Base-by-base conservation (phyloP, 1,140 invertebrate species). In the Leptopilina boulardi region DNA sequence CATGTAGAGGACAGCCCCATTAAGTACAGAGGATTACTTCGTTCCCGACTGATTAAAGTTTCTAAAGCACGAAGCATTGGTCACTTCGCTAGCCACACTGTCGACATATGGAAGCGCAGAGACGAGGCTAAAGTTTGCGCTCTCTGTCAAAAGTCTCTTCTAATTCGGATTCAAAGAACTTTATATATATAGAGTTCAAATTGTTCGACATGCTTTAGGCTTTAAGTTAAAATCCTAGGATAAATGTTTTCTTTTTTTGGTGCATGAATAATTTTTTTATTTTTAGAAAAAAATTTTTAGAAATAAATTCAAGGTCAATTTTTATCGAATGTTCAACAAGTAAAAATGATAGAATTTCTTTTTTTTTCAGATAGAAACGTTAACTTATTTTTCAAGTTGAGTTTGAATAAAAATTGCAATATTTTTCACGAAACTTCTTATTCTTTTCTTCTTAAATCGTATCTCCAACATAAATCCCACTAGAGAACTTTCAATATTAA, bases 1-100 rank as follows among this genome's bases (percentile, higher is more conserved):
- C 42, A 75, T 74, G 56, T 41, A 44, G 30, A 26, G 73, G 77
- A 56, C 30, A 59, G 76, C 30, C 70, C 51, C 77, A 80, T 83
- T 82, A 82, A 84, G 77, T 84, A 80, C 78, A 76, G 70, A 73
- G 80, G 83, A 86, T 86, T 85, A 86, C 81, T 85, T 86, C 76
- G 80, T 73, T 81, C 75, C 41, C 73, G 77, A 56, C 78, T 82
- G 78, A 86, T 85, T 81, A 80, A 82, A 86, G 76, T 85, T 85
- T 8, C 59, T 8, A 66, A 66, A 66, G 59, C 71, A 73, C 26
- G 71, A 80, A 80, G 75, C 71, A 71, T 54, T 15, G 42, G 70
- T 75, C 70, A 75, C 74, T 70, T 75, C 34, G 13, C 26, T 15
- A 6, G 3, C 2, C 23, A n/a, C 59, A 30, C 26, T 30, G 23